Percentiles rank a stretch among this genome's conserved stretches.
phyloP scores from a whole-genome alignment of 1,140 invertebrate species.

The Ridgeia piscesae region DNA sequence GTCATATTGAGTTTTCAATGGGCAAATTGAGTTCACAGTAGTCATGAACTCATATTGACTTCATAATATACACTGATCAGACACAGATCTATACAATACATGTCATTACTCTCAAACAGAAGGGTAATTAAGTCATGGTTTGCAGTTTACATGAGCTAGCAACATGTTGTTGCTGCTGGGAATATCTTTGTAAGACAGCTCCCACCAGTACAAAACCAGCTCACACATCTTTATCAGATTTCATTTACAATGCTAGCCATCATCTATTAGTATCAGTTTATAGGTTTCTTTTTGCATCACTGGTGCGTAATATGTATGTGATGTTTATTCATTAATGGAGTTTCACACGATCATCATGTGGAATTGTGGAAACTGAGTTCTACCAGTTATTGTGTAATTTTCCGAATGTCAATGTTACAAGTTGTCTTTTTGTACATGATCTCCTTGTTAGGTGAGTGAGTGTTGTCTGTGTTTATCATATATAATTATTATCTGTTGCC shows the following conservation, averaged over 20 bases:
- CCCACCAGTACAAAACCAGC: neutral
- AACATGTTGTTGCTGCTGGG: neutral
- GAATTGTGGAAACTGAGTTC: neutral
- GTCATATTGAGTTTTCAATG: too few relatives aligned
- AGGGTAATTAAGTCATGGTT: too few relatives aligned
- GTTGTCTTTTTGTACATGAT: neutral
- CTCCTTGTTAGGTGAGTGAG: neutral
- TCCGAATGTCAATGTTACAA: neutral
- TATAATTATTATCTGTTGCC: neutral
- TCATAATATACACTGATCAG: too few relatives aligned
- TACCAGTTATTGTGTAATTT: neutral
- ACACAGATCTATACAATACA: too few relatives aligned
- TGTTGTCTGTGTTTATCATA: neutral
- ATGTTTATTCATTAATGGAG: neutral
- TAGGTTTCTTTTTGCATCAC: neutral
- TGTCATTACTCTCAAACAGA: too few relatives aligned
- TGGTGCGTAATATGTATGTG: neutral
- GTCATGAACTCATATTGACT: too few relatives aligned
- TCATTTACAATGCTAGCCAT: neutral
- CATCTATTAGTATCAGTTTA: neutral
- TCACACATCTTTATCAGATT: neutral
- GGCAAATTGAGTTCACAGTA: too few relatives aligned
- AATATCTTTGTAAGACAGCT: neutral
- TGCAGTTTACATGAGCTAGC: neutral
- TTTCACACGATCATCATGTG: neutral